phyloP scores from a whole-genome alignment of 64 coral and sea anemone species.

The Pocillopora verrucosa region DNA sequence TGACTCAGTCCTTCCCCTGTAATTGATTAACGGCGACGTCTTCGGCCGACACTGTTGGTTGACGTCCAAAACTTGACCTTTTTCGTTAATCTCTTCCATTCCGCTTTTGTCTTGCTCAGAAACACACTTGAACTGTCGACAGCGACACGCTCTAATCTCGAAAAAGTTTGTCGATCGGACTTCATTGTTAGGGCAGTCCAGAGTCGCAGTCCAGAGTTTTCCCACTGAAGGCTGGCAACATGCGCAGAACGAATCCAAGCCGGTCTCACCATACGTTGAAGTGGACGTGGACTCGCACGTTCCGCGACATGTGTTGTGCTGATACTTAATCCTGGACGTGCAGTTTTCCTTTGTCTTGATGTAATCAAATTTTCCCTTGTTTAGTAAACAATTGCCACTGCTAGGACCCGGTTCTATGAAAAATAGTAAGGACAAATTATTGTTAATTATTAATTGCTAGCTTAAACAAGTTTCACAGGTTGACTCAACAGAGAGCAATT shows the following conservation, averaged over 20 bases:
- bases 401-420: background rate
- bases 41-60: constrained; percentile 1
- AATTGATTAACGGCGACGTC: constrained; percentile 15
- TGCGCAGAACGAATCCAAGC: background rate
- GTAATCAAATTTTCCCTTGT: background rate
- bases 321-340: background rate
- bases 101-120: background rate
- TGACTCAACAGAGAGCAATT: too few relatives aligned
- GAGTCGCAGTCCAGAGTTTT: background rate
- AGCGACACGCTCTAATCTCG: too few relatives aligned
- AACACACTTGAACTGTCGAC: too few relatives aligned
- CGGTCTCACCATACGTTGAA: constrained; percentile 3
- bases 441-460: background rate
- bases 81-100: background rate
- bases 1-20: background rate
- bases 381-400: background rate
- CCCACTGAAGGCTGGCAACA: background rate
- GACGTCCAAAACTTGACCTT: background rate
- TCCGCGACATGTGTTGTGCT: background rate
- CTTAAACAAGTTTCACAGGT: background rate
- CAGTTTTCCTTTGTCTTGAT: constrained; percentile 12
- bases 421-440: background rate
- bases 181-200: background rate
- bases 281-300: background rate
- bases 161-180: too few relatives aligned